A percentile compares a stretch with the other conserved stretches of the same genome.
Evolutionary conservation across 2,797 vertebrate genomes (phyloP).

Genomic region (Sciurus carolinensis): DNA sequence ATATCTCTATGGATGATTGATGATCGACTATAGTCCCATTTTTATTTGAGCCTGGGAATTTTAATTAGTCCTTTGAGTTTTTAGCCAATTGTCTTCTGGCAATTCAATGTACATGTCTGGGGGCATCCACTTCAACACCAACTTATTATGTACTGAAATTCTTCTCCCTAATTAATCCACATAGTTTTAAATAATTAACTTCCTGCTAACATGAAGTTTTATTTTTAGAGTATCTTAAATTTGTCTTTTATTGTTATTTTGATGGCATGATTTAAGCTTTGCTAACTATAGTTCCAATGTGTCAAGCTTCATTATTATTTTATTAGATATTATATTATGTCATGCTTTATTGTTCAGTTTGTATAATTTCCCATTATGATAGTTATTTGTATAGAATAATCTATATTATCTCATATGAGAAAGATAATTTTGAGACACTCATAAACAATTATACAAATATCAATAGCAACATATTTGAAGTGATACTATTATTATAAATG

Average conservation of each 20-base stretch:
- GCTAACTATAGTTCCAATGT: background rate
- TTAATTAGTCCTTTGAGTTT: slow-evolving; percentile 69
- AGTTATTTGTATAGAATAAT: background rate
- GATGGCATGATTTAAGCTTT: background rate
- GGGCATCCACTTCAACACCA: background rate
- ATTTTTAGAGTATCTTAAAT: background rate
- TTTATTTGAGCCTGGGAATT: background rate
- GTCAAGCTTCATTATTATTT: background rate
- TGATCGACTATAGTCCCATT: background rate
- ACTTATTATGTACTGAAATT: background rate
- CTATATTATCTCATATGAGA: background rate
- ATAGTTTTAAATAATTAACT: slow-evolving; percentile 20
- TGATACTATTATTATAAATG: background rate
- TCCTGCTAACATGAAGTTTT: background rate
- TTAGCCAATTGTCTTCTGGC: slow-evolving; percentile 32
- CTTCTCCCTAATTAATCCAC: background rate
- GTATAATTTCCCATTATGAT: background rate
- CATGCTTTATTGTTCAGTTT: background rate
- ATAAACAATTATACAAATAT: background rate
- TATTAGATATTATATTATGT: background rate
- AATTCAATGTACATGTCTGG: background rate
- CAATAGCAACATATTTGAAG: background rate
- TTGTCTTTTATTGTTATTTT: background rate
- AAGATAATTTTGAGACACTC: slow-evolving; percentile 12
- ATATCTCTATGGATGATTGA: background rate